Conservation (phyloP, 2,113 vertebrate species). For the Syngnathus floridae region DNA sequence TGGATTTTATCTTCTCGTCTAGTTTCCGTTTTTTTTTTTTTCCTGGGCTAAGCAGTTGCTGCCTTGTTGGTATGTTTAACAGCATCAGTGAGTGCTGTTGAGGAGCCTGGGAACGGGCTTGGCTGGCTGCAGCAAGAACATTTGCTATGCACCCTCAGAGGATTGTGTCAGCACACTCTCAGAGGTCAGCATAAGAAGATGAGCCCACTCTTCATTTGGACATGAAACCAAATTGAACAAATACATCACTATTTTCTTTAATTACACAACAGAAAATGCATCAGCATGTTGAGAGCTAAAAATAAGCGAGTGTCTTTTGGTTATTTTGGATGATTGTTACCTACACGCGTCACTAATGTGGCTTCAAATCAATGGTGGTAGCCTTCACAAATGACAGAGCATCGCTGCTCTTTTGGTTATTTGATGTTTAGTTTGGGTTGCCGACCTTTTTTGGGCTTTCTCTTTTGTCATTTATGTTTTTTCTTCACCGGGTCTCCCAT, state of each 20-base stretch:
- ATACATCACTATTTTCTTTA: slow-evolving; percentile 22
- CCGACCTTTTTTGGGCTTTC: too few relatives aligned
- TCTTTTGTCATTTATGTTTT: not conserved
- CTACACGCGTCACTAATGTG: slow-evolving; percentile 4
- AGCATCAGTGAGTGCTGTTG: slow-evolving; percentile 23
- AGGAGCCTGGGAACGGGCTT: slow-evolving; percentile 39
- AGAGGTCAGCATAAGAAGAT: slow-evolving; percentile 45
- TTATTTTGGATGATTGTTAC: slow-evolving; percentile 18
- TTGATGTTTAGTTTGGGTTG: too few relatives aligned
- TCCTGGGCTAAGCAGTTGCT: slow-evolving; percentile 3
- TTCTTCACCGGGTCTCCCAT: not conserved
- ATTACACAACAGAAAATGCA: slow-evolving; percentile 5
- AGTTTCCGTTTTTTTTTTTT: not conserved
- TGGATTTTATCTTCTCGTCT: not conserved
- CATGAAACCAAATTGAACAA: slow-evolving; percentile 19
- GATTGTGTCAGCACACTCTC: slow-evolving; percentile 50
- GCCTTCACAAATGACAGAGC: not conserved
- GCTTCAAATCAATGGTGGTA: not conserved
- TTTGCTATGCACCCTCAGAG: slow-evolving; percentile 53
- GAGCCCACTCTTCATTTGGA: slow-evolving; percentile 32
- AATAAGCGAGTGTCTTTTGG: slow-evolving; percentile 11
- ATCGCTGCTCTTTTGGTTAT: not conserved
- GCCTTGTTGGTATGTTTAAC: slow-evolving; percentile 20
- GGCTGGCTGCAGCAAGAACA: slow-evolving; percentile 49
- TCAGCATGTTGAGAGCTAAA: not conserved